phyloP scores from a whole-genome alignment of 2,113 vertebrate genomes.

The Kryptolebias marmoratus region DNA sequence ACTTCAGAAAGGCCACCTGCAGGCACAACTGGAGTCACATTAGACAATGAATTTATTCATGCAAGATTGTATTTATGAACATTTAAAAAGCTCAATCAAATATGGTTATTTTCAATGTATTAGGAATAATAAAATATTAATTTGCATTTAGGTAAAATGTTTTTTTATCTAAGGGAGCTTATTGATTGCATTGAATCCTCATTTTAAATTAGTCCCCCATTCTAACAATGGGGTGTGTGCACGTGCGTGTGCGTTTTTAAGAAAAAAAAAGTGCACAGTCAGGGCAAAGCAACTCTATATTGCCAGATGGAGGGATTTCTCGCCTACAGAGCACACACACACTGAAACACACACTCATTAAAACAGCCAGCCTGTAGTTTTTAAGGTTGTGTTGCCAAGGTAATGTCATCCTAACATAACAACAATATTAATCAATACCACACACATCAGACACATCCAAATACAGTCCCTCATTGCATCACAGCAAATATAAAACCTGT shows the following conservation, averaged over 20 bases:
- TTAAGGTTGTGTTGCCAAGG: conserved; percentile 33
- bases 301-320: conserved; percentile 60
- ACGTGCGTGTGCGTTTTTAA: not conserved
- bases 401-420: conserved; percentile 35
- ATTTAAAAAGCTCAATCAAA: not conserved
- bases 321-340: conserved; percentile 22
- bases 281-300: conserved; percentile 31
- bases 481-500: conserved; percentile 10
- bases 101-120: not conserved
- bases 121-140: too few species aligned
- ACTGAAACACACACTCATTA: conserved; percentile 1
- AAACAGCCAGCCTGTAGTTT: conserved; percentile 26
- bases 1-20: not conserved
- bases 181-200: not conserved
- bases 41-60: not conserved
- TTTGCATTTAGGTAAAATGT: not conserved
- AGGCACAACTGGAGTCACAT: not conserved
- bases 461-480: conserved; percentile 1
- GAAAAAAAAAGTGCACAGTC: conserved; percentile 53
- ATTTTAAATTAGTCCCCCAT: not conserved
- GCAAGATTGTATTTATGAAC: not conserved
- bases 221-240: not conserved
- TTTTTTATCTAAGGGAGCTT: not conserved
- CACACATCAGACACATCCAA: conserved; percentile 17
- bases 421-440: conserved; percentile 34